Evolutionary conservation across 2,797 vertebrate species (phyloP), one percentile per base, ranked within the genome.

Genomic region (Argentina silus): DNA sequence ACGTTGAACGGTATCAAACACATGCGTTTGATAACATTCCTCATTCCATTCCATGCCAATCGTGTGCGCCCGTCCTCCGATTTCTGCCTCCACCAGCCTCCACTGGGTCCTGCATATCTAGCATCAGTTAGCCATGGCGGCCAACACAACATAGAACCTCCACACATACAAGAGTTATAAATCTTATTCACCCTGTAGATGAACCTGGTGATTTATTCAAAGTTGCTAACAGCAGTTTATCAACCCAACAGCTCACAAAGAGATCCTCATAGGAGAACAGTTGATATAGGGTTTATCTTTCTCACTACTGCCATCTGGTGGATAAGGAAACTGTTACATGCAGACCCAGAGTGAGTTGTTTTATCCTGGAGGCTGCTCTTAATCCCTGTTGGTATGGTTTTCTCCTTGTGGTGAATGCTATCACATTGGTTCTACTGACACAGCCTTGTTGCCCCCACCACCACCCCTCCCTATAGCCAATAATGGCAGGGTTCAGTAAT

Each of bases 121-220:
- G 15, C 14, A 2, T 15, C 8, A 47, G 9, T 19, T 65, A 8
- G 7, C 11, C 11, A 3, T 5, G 7, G 27, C 7, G 12, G 6
- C 12, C n/a, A 67, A 1, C 50, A 8, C 47, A 0, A 14, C 19
- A 51, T 3, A 14, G 14, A 51, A 21, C 64, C 6, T 21, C 17
- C 19, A 67, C 62, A 64, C 42, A 36, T 71, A 15, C 68, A 75
- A 76, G 84, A 88, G 81, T 86, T 86, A 82, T 82, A 71, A 84
- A 79, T 82, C 83, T 75, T 81, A 69, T 81, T 86, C 83, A 82
- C 73, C 86, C 73, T 78, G 84, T 79, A 77, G 82, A 15, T 87
- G 85, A 90, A 88, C 86, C 86, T 83, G 78, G 80, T 90, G 89
- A 85, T 89, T 85, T 82, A 81, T 87, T 90, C 23, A 71, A 60